Evolutionary conservation across 23 tunicate species (phyloP), one percentile per base, ranked within the genome.

Genomic region (Phallusia fumigata): DNA sequence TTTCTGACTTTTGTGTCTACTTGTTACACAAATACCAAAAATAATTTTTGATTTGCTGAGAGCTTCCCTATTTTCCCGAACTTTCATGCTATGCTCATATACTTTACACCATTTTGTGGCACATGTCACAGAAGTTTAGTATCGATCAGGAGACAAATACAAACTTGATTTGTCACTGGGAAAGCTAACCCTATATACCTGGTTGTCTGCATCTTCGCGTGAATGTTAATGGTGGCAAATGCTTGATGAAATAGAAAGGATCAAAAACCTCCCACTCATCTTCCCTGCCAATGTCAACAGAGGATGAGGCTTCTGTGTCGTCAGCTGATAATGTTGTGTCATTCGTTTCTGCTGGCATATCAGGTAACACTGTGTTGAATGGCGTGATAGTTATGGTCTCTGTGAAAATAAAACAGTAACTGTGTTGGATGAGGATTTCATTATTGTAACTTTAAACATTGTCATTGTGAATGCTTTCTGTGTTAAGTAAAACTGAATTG

Each of bases 231-330:
- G 98, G 98, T 22, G 98, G 98, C 19, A 94, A 84, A 49, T 89
- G 86, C 74, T 89, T 94, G 74, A 94, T 94, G 90, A 94, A 94
- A 53, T 83, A 89, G 74, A 83, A 94, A 1, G 91, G 98, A 79
- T 94, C 98, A 47, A 94, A 89, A 24, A 83, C 89, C 53, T 94
- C 98, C 90, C 91, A 89, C n/a, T 84, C 88, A 30, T 92, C 97
- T 50, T 87, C 84, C 33, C 80, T 79, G 11, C 64, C 78, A 52
- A 74, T 51, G 30, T 40, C 69, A 47, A 82, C 53, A 15, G 81
- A 35, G 32, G 73, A 51, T 11, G 84, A 30, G 69, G 69, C 69
- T 3, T 58, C 69, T 21, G 28, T 58, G 11, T 58, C 69, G 5
- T 58, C 28, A 21, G 26, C 69, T 58, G 69, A 21, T 16, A 16